phyloP scores from a whole-genome alignment of 1,140 invertebrate genomes.

The Adoxophyes honmai region DNA sequence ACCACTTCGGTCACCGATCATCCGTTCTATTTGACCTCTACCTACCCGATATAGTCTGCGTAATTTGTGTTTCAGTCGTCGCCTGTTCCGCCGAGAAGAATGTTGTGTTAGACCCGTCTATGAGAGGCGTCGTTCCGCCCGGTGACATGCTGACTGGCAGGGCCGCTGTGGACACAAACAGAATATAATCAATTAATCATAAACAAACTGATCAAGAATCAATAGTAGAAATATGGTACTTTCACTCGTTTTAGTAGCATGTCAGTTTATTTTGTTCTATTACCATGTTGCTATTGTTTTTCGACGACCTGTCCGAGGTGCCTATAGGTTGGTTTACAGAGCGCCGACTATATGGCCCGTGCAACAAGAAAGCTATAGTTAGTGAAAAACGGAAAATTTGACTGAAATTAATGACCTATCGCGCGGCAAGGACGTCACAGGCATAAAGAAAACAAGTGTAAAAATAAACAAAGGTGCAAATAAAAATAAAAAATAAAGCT shows the following conservation, averaged over 20 bases:
- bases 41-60: conserved; percentile 59
- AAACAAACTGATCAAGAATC: conserved; percentile 20
- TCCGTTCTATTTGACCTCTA: too few species aligned
- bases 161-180: conserved; percentile 49
- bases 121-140: conserved; percentile 58
- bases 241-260: conserved; percentile 24
- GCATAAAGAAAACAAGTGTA: conserved; percentile 24
- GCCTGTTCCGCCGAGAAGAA: conserved; percentile 63
- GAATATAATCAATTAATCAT: conserved; percentile 18
- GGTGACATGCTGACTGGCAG: conserved; percentile 68
- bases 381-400: too few species aligned
- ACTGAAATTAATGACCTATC: too few species aligned
- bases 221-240: conserved; percentile 22
- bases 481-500: conserved; percentile 76
- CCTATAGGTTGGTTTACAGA: too few species aligned
- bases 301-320: too few species aligned
- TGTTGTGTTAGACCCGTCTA: conserved; percentile 49
- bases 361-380: too few species aligned
- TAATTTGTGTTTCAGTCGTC: conserved; percentile 57
- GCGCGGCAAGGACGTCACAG: too few species aligned
- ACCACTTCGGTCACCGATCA: too few species aligned
- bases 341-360: too few species aligned
- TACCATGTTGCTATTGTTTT: too few species aligned
- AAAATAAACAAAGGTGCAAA: conserved; percentile 66
- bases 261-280: too few species aligned